These are phyloP conservation scores for Anthopleura xanthogrammica DNA, from an alignment of 92 coral and sea anemone species.

Conservation along the genomic window DNA sequence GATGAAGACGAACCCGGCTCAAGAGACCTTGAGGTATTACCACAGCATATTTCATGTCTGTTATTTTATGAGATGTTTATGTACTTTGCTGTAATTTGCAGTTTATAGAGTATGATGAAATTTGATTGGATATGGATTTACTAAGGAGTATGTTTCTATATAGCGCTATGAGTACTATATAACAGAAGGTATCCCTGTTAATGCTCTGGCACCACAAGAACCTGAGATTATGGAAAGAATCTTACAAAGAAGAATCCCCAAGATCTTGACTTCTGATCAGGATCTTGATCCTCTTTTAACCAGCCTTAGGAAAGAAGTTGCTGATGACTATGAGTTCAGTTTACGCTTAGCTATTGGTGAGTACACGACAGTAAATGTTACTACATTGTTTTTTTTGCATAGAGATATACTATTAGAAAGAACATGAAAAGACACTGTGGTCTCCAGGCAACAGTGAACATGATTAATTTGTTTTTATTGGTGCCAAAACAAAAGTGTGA, in stretches of 20 bases:
- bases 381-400: too few relatives aligned
- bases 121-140: background rate
- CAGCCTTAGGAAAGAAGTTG: conserved; percentile 75
- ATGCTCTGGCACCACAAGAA: conserved; percentile 84
- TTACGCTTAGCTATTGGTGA: conserved; percentile 89
- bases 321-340: conserved; percentile 79
- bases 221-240: conserved; percentile 85
- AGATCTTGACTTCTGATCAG: conserved; percentile 53
- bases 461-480: too few relatives aligned
- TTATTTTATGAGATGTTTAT: background rate
- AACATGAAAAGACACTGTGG: too few relatives aligned
- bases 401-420: too few relatives aligned
- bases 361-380: background rate
- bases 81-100: background rate
- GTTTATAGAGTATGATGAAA: too few relatives aligned
- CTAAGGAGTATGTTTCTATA: background rate
- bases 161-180: conserved; percentile 94
- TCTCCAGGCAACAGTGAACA: too few relatives aligned
- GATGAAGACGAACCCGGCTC: conserved; percentile 65
- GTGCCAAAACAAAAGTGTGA: too few relatives aligned
- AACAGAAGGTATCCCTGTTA: conserved; percentile 72
- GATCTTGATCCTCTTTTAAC: conserved; percentile 77
- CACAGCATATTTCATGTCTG: background rate
- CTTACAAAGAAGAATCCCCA: conserved; percentile 75
- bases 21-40: conserved; percentile 75